These are phyloP conservation scores for Pseudomugil tenellus DNA, from an alignment of 2,797 vertebrate species.

Conservation along the genomic window DNA sequence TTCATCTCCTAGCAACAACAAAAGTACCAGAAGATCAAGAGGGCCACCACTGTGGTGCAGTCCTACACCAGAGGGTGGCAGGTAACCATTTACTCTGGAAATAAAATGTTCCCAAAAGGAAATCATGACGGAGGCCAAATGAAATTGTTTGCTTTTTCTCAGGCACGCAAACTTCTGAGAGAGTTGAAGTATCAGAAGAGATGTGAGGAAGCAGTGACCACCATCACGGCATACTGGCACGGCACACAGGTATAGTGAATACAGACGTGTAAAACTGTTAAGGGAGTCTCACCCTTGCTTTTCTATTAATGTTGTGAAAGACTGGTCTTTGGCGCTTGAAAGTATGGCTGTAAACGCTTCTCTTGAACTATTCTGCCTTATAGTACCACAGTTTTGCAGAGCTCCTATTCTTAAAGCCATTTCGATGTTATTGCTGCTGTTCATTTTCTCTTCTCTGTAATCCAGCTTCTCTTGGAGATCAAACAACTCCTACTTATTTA, in stretches of 20 bases:
- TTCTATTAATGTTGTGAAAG: neutral
- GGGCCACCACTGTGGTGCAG: conserved; percentile 89
- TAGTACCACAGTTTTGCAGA: conserved; percentile 32
- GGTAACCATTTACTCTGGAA: conserved; percentile 72
- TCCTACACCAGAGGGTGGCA: conserved; percentile 97
- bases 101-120: neutral
- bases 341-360: conserved; percentile 17
- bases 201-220: conserved; percentile 91
- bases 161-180: conserved; percentile 93
- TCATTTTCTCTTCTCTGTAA: conserved; percentile 28
- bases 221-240: conserved; percentile 93
- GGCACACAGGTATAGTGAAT: conserved; percentile 89
- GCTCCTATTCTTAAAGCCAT: conserved; percentile 34
- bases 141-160: conserved; percentile 13
- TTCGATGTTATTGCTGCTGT: conserved; percentile 52
- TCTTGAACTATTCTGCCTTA: conserved; percentile 30
- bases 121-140: neutral
- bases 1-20: conserved; percentile 89
- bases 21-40: conserved; percentile 90
- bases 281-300: conserved; percentile 6
- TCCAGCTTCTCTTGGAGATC: conserved; percentile 63
- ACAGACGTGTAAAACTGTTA: conserved; percentile 4
- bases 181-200: conserved; percentile 94
- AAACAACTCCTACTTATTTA: conserved; percentile 56
- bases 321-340: conserved; percentile 20